Evolutionary conservation across 1,140 invertebrate species (phyloP).

Genomic region (Gryllus bimaculatus): DNA sequence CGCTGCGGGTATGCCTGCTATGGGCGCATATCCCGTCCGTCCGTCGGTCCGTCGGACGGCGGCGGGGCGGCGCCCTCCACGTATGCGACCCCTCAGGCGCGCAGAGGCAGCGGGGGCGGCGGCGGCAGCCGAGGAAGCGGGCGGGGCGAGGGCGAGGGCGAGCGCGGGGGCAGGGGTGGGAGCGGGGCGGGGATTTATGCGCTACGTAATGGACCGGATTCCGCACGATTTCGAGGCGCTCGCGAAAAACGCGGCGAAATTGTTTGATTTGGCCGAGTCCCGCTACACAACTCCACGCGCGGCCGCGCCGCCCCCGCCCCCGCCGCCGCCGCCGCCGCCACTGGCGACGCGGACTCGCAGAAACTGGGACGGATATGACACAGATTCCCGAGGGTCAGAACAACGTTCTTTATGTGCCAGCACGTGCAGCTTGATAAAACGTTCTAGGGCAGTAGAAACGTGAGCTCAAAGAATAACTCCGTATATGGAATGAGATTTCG

Average conservation of each 20-base stretch:
- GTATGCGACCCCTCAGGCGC: too few species aligned
- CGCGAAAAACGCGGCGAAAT: neutral
- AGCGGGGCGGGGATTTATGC: neutral
- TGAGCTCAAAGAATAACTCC: neutral
- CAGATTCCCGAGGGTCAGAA: neutral
- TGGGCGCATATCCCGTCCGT: neutral
- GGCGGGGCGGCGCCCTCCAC: too few species aligned
- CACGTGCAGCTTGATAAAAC: neutral
- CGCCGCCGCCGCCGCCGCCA: too few species aligned
- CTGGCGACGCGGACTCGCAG: neutral
- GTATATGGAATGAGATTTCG: neutral
- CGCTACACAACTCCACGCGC: too few species aligned
- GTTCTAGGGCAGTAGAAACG: too few species aligned
- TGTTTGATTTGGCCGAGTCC: neutral
- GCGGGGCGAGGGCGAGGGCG: neutral
- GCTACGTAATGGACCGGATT: neutral
- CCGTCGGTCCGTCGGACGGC: neutral
- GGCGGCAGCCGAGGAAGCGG: neutral
- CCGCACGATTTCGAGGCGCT: neutral
- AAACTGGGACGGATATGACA: slow-evolving; percentile 3
- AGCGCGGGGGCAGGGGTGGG: too few species aligned
- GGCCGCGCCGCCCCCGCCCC: too few species aligned
- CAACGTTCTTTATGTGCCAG: neutral
- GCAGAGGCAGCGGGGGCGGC: neutral
- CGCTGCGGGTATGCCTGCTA: neutral